Evolutionary conservation across 2,113 vertebrate species (phyloP), one percentile per base, ranked within the genome.

Genomic region (Ochotona curzoniae): DNA sequence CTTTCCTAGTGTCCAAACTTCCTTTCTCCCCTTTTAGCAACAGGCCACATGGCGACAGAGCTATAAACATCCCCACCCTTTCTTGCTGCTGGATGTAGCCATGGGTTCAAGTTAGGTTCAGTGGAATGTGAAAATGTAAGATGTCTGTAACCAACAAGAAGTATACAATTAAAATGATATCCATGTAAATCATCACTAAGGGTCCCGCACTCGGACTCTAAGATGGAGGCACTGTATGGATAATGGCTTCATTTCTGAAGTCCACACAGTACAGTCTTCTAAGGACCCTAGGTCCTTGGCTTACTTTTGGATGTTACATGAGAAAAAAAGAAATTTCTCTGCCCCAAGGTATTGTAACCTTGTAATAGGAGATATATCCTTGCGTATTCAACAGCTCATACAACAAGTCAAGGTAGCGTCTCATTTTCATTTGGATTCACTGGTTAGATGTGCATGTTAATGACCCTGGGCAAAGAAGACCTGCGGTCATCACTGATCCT

Each of bases 401-500:
- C 2, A 21, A 25, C 69, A 74, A 57, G 32, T 44, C 51, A 47
- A 78, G 20, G 15, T 47, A 71, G 70, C 20, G 51, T n/a, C 32
- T 82, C 73, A 25, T 32, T 76, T 76, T 49, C 49, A 63, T 61
- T 93, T 93, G 51, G 4, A 67, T 87, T 87, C 49, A 73, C 14
- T 61, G 60, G 9, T 83, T n/a, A 89, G 35, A 21, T 81, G 26
- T 25, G 12, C 32, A 21, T 51, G 12, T 30, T 74, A 82, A 71
- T 81, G 23, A 70, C 35, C 66, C 14, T 28, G 44, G 12, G 26
- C 54, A 87, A 93, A 67, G 82, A 83, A 54, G 92, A 82, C 47
- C 73, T 96, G 49, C 35, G 86, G n/a, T 93, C 54, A 26, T 76
- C 79, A 64, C 11, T 61, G 66, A 89, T 38, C 26, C 14, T 90